Base-by-base conservation (phyloP, 1,140 invertebrate genomes). In the Solenopsis fugax region DNA sequence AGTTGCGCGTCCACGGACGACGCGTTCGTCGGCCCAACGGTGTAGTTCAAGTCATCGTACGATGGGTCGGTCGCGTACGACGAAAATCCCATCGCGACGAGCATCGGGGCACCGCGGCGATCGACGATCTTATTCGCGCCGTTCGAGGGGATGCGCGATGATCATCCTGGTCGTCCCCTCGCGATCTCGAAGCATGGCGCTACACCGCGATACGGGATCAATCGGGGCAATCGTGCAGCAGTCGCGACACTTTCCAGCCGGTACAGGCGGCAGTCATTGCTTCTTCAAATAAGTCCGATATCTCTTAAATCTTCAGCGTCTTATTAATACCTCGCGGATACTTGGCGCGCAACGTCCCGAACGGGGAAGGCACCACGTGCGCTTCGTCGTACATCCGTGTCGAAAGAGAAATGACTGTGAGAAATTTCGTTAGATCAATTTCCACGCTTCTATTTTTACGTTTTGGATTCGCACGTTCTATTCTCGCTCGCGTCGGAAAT, bases 1-100 rank as follows among this genome's bases (percentile, higher is more conserved):
- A 97, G 93, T 37, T 94, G 93, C 56, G 91, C 76, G 41, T n/a
- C 67, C 48, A 58, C 21, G 10, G 54, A 67, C 10, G 65, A 69
- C 54, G 76, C 34, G 29, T 88, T 82, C 37, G 72, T 77, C 4
- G 81, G 72, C 21, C 48, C 56, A 29, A 29, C 29, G 13, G 85
- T 18, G 52, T 92, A 80, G 56, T 91, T 85, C 34, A 92, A 24
- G 12, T 82, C 54, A 3, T 58, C 91, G 90, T 60, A 90, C 89
- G 69, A 34, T 65, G 58, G 24, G 2, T 93, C 89, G 91, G 90
- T 87, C 54, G 34, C 10, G 34, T 90, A 92, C 52, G 60, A 85
- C n/a, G 73, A 50, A 82, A 86, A 87, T 90, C 91, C 91, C 91
- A 92, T 92, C 77, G 71, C 89, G 75, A 77, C 37, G n/a, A 37